A percentile compares a stretch with the other conserved stretches of the same genome.
Conservation (phyloP, 2,113 vertebrate species). For the Epinephelus lanceolatus region DNA sequence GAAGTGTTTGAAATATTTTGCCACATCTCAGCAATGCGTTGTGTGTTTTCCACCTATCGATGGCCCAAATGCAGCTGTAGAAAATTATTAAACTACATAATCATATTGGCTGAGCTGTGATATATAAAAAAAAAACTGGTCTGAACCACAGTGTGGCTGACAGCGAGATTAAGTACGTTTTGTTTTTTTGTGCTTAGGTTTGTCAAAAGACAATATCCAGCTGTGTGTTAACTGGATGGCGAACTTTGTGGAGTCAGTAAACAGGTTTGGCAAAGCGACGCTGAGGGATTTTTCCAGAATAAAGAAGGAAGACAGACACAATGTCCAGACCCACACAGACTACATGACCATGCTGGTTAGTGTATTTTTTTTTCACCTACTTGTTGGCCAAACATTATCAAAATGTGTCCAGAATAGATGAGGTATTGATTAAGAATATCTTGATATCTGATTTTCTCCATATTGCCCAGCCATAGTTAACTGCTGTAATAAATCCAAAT, state of each 20-base stretch:
- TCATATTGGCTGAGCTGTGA: background rate
- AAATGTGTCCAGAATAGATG: too few species aligned
- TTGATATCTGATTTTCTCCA: too few species aligned
- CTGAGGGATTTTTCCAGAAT: slow-evolving; percentile 87
- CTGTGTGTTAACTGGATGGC: slow-evolving; percentile 91
- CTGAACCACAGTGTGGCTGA: background rate
- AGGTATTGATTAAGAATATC: too few species aligned
- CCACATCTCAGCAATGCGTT: background rate
- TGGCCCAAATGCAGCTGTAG: background rate
- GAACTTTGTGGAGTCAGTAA: slow-evolving; percentile 84
- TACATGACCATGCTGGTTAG: slow-evolving; percentile 92
- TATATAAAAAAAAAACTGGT: background rate
- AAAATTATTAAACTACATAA: background rate
- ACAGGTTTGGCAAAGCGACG: slow-evolving; percentile 74
- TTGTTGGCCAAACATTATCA: background rate
- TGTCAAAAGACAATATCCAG: slow-evolving; percentile 87
- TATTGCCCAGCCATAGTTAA: too few species aligned
- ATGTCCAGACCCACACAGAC: slow-evolving; percentile 91
- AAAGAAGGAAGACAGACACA: slow-evolving; percentile 87
- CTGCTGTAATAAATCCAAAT: too few species aligned
- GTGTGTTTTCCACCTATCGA: background rate
- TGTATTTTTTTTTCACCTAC: background rate
- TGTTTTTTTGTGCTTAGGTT: slow-evolving; percentile 75
- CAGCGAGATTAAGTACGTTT: background rate
- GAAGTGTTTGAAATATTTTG: too few species aligned